Evolutionary conservation across 2,113 vertebrate species (phyloP).

Genomic region (Acinonyx jubatus): DNA sequence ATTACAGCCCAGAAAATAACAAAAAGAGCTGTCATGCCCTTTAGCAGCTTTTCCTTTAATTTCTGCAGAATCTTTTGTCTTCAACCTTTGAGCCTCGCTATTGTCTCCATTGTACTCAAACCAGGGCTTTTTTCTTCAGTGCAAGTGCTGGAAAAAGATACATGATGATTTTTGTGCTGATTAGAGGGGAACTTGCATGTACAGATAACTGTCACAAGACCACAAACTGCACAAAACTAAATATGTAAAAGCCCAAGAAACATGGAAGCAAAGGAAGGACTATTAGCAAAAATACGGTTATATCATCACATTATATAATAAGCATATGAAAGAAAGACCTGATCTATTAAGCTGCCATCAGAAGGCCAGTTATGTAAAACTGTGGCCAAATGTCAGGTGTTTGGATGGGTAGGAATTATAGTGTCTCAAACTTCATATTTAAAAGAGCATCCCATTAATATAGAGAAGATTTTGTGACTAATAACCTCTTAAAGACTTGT

Average conservation of each 20-base stretch:
- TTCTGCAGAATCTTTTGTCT: conserved; percentile 71
- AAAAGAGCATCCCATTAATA: background rate
- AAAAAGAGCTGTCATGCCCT: conserved; percentile 72
- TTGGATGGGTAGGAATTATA: background rate
- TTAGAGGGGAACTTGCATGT: conserved; percentile 3
- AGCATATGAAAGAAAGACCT: background rate
- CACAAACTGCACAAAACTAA: conserved; percentile 29
- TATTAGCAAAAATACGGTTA: conserved; percentile 40
- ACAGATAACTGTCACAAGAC: conserved; percentile 48
- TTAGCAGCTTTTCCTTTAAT: conserved; percentile 67
- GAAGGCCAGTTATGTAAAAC: background rate
- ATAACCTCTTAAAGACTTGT: background rate
- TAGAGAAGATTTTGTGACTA: background rate
- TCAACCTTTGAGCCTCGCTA: conserved; percentile 58
- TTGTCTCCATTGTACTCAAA: conserved; percentile 63
- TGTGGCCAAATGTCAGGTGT: background rate
- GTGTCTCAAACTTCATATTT: background rate
- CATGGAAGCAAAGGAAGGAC: background rate
- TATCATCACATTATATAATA: background rate
- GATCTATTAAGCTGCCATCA: background rate
- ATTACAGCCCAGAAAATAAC: conserved; percentile 71
- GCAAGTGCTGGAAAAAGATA: conserved; percentile 50
- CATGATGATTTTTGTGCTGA: conserved; percentile 57
- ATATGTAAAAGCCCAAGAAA: background rate
- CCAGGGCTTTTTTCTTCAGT: conserved; percentile 26